A percentile compares a stretch with the other conserved stretches of the same genome.
phyloP scores from a whole-genome alignment of 1,140 invertebrate species.

The Drosophila fuyamai region DNA sequence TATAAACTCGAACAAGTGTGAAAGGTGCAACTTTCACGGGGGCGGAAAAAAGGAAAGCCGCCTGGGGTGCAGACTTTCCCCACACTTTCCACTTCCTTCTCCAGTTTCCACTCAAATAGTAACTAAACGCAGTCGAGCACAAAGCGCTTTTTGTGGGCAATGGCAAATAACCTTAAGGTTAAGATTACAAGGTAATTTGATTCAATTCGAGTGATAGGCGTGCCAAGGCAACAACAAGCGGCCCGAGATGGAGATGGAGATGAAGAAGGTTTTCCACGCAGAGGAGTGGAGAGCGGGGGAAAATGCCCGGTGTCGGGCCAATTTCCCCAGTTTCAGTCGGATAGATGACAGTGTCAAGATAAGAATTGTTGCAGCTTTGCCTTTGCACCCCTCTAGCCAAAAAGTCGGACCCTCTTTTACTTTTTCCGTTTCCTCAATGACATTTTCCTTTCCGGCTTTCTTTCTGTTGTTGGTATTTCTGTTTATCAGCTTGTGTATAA shows the following conservation, averaged over 20 bases:
- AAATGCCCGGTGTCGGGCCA: constrained; percentile 56
- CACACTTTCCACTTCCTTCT: background rate
- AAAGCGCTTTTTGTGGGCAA: constrained; percentile 79
- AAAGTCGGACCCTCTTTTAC: constrained; percentile 20
- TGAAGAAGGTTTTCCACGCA: constrained; percentile 33
- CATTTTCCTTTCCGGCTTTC: constrained; percentile 25
- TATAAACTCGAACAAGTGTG: constrained; percentile 70
- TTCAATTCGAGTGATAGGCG: constrained; percentile 84
- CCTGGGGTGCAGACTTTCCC: background rate
- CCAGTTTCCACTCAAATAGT: constrained; percentile 61
- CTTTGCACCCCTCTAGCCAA: constrained; percentile 46
- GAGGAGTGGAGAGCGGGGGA: constrained; percentile 20
- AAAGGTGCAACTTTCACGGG: constrained; percentile 60
- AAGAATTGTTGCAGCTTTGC: constrained; percentile 71
- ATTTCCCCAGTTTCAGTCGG: constrained; percentile 64
- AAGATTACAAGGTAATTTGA: constrained; percentile 85
- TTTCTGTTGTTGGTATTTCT: constrained; percentile 14
- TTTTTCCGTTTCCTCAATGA: constrained; percentile 7
- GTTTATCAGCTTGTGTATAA: constrained; percentile 78
- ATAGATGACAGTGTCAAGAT: constrained; percentile 78
- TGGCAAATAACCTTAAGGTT: constrained; percentile 85
- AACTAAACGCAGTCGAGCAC: constrained; percentile 77
- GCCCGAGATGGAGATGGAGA: constrained; percentile 42
- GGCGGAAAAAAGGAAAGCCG: background rate
- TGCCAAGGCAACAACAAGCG: constrained; percentile 70